Base-by-base conservation (phyloP, 2,888 invertebrate species). In the Chromoteleia sp. region DNA sequence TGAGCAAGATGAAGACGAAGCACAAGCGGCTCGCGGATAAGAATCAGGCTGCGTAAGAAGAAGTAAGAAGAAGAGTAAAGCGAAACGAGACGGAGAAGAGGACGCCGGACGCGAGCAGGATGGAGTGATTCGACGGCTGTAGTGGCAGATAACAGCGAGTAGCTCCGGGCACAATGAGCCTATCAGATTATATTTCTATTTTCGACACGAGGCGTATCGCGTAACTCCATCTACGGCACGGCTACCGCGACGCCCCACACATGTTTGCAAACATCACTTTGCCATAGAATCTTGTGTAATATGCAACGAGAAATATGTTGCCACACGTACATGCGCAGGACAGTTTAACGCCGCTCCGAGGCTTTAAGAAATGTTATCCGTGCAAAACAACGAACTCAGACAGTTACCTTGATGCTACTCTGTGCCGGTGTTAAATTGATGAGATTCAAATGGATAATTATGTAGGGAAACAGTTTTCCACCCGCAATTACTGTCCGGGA, bases 121-220 rank as follows among this genome's bases (percentile, higher is more conserved):
- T 50, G 43, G 84, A 85, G 82, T 79, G 84, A 86, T 86, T 87
- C 85, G 87, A 85, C 84, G 86, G 87, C 85, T 85, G 86, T 86
- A 85, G 87, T 87, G 86, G 87, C 86, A 87, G 89, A 89, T 89
- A 90, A 88, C 85, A 87, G 82, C 86, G 86, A 88, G 88, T 88
- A 87, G 89, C 90, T 91, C 85, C 84, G 73, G 90, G 90, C 90
- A 90, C 90, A 90, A 91, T 90, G 89, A 91, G 90, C 89, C 91
- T 90, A 91, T 91, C 91, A 90, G 91, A 91, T 91, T 91, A 91
- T 91, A 91, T 90, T 91, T 91, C 91, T 91, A 91, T 91, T 91
- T 91, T 91, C 91, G 91, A 91, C 90, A 90, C 90, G 89, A 89
- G 87, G 89, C 88, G 87, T 91, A 91, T 91, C 91, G 87, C 86